Conservation (phyloP, 2,888 invertebrate species). For the Acrobasis suavella region DNA sequence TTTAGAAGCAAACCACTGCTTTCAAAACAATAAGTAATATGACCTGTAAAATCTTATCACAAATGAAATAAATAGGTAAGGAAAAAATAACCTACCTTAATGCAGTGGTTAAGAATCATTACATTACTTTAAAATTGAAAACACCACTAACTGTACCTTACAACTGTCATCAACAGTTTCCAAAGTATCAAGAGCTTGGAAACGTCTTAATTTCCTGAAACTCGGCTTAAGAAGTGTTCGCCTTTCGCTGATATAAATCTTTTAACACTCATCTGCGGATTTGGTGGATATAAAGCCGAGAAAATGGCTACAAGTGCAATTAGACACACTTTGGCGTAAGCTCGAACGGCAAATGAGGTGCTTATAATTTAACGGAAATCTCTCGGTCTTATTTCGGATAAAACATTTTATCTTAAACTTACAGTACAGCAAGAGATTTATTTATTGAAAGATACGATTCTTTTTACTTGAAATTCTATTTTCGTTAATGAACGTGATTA, state of each 20-base stretch:
- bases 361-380: slow-evolving; percentile 47
- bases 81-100: too few relatives aligned
- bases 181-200: neutral
- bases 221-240: neutral
- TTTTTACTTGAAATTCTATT: too few relatives aligned
- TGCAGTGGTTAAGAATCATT: neutral
- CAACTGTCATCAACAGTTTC: neutral
- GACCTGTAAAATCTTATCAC: too few relatives aligned
- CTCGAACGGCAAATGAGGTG: slow-evolving; percentile 61
- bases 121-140: neutral
- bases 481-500: too few relatives aligned
- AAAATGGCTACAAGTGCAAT: slow-evolving; percentile 63
- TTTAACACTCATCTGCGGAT: slow-evolving; percentile 74
- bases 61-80: too few relatives aligned
- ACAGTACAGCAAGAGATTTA: neutral
- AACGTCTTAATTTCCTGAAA: slow-evolving; percentile 12
- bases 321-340: slow-evolving; percentile 68
- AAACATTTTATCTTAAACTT: neutral
- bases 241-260: slow-evolving; percentile 72
- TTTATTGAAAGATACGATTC: neutral
- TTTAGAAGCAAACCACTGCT: too few relatives aligned
- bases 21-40: too few relatives aligned
- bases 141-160: slow-evolving; percentile 1
- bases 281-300: slow-evolving; percentile 48
- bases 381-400: slow-evolving; percentile 14